Evolutionary conservation across 2,888 invertebrate species (phyloP).

Genomic region (Auanema freiburgensis): DNA sequence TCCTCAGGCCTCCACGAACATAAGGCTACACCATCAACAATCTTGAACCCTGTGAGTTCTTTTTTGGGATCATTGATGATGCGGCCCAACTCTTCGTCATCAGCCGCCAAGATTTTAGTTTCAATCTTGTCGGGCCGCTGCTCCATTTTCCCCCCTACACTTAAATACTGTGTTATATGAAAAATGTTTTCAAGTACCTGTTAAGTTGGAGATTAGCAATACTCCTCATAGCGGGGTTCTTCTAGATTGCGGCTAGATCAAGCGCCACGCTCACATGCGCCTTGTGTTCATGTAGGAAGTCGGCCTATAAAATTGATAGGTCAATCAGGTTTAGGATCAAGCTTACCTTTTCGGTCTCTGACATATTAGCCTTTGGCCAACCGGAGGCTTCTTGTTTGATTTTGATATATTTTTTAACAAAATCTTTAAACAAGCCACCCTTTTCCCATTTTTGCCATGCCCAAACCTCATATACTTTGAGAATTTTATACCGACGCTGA

Average conservation of each 20-base stretch:
- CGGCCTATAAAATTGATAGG: no score
- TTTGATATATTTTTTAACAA: background rate
- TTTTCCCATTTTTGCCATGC: background rate
- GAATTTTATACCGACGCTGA: background rate
- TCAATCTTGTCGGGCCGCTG: background rate
- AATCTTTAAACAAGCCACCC: slow-evolving; percentile 9
- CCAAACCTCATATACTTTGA: slow-evolving; percentile 4
- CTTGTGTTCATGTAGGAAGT: background rate
- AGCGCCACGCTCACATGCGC: background rate
- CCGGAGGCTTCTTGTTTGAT: slow-evolving; percentile 2
- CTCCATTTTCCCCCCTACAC: background rate
- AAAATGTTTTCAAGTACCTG: background rate
- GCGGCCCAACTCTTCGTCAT: background rate
- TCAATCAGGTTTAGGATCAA: no score
- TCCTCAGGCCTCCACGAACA: no score
- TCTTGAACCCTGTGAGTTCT: background rate
- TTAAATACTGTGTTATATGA: background rate
- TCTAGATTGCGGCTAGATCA: background rate
- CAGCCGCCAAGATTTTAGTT: background rate
- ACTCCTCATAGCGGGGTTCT: background rate
- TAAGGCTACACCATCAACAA: background rate
- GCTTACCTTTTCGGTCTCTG: background rate
- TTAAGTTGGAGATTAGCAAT: background rate
- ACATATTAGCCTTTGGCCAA: background rate
- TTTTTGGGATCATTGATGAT: background rate